Conservation (phyloP, 2,888 invertebrate genomes). For the Malacosoma neustria region DNA sequence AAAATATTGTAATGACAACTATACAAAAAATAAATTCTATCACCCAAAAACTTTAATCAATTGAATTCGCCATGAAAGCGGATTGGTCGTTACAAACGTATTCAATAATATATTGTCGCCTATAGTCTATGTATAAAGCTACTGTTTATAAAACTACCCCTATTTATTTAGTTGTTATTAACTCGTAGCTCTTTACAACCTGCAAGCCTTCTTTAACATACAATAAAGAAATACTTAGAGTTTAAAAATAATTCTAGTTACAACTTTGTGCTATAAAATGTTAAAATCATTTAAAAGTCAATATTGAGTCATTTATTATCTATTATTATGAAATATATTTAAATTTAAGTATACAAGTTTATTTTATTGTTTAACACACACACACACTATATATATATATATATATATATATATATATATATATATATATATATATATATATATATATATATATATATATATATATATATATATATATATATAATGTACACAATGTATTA, state of each 20-base stretch:
- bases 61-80: conserved; percentile 29
- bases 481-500: no score
- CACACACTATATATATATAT: no score
- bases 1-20: neutral
- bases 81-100: conserved; percentile 31
- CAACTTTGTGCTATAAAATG: conserved; percentile 1
- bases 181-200: conserved; percentile 31
- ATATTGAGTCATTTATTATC: no score
- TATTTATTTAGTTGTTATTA: conserved; percentile 33
- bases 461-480: no score
- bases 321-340: no score
- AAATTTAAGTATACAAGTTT: no score
- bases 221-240: conserved; percentile 17
- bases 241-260: neutral
- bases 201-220: conserved; percentile 10
- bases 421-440: no score
- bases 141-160: conserved; percentile 35
- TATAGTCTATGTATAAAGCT: conserved; percentile 12
- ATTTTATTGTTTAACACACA: no score
- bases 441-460: no score
- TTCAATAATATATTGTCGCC: conserved; percentile 9
- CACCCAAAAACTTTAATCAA: conserved; percentile 6
- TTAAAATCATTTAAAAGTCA: no score
- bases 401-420: no score
- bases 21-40: no score